These are phyloP conservation scores for Sinhomidia bicolor DNA, from an alignment of 2,888 invertebrate genomes.

Conservation along the genomic window DNA sequence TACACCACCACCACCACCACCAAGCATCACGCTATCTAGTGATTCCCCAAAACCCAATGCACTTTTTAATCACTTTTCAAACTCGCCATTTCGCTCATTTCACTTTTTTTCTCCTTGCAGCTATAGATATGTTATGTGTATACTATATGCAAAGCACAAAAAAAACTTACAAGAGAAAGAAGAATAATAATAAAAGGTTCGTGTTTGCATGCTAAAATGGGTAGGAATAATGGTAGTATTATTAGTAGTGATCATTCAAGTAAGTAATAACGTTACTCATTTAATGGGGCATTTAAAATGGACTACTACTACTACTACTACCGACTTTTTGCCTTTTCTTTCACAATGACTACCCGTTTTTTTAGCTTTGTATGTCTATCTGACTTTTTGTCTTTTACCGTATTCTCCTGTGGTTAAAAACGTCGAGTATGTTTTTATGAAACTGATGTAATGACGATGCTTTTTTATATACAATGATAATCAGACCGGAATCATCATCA, in stretches of 20 bases:
- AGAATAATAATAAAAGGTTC: no score
- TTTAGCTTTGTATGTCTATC: background rate
- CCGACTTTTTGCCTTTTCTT: background rate
- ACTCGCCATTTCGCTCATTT: background rate
- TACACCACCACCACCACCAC: constrained; percentile 4
- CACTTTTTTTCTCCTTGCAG: constrained; percentile 30
- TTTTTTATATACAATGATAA: no score
- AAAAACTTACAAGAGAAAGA: no score
- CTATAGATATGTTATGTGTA: background rate
- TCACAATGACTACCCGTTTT: background rate
- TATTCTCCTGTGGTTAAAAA: no score
- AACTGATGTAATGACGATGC: no score
- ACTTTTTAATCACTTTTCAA: constrained; percentile 53
- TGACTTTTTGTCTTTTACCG: no score
- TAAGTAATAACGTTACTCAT: constrained; percentile 5
- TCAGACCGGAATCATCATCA: no score
- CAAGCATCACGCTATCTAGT: no score
- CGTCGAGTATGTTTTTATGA: no score
- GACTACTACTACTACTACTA: background rate
- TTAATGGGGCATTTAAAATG: constrained; percentile 35
- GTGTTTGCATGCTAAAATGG: background rate
- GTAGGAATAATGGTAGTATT: background rate
- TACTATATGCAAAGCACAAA: background rate
- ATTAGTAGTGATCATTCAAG: background rate
- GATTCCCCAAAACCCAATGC: constrained; percentile 12